Conservation (phyloP, 1,140 invertebrate genomes). For the Phymastichus coffea region DNA sequence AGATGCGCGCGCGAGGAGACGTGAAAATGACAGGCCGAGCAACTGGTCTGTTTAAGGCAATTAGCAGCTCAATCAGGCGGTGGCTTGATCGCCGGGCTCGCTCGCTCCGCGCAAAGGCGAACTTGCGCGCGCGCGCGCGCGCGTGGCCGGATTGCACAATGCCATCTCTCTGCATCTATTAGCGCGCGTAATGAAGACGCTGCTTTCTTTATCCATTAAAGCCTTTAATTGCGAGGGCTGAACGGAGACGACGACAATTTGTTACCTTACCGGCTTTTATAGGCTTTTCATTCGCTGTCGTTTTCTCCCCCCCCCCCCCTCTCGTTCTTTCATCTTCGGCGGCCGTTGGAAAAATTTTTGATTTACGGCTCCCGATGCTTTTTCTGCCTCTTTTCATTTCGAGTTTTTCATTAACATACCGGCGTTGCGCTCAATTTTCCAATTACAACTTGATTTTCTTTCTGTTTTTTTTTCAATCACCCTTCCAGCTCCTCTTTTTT, state of each 20-base stretch:
- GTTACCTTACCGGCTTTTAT: neutral
- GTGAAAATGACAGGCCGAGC: slow-evolving; percentile 6
- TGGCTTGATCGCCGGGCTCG: no score
- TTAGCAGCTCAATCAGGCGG: slow-evolving; percentile 32
- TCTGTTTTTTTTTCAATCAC: no score
- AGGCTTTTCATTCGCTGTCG: neutral
- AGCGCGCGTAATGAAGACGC: neutral
- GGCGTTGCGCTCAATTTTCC: no score
- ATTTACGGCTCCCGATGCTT: no score
- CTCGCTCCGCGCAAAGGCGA: no score
- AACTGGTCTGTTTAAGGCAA: slow-evolving; percentile 24
- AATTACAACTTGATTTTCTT: no score
- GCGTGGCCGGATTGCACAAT: neutral
- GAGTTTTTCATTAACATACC: no score
- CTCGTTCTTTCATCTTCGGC: no score
- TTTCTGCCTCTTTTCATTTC: no score
- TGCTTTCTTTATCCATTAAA: neutral
- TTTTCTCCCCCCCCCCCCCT: neutral
- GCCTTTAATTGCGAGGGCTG: neutral
- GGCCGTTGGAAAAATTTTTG: no score
- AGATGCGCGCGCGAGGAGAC: neutral
- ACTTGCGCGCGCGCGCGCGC: no score
- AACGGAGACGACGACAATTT: neutral
- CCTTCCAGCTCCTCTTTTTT: no score
- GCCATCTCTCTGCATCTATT: neutral